Evolutionary conservation across 2,797 vertebrate species (phyloP).

Genomic region (Girardinus metallicus): DNA sequence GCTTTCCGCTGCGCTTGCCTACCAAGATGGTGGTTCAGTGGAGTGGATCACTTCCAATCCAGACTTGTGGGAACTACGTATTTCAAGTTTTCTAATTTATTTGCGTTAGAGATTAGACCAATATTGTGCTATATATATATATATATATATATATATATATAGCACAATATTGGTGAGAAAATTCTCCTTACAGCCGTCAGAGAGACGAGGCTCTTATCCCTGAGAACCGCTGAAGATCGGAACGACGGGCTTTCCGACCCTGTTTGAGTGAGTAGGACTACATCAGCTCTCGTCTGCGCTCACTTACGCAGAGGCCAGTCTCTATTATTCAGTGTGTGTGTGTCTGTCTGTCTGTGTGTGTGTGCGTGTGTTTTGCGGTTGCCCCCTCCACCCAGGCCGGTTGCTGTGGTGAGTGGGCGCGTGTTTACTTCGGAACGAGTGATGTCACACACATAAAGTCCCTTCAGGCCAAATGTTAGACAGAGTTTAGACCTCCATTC

Average conservation of each 20-base stretch:
- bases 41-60: too few species aligned
- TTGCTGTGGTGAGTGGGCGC: constrained; percentile 72
- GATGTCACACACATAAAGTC: constrained; percentile 77
- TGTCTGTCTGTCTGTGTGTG: constrained; percentile 5
- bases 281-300: constrained; percentile 48
- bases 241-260: constrained; percentile 67
- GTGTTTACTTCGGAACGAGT: constrained; percentile 82
- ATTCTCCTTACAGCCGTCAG: constrained; percentile 46
- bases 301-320: constrained; percentile 54
- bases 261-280: constrained; percentile 25
- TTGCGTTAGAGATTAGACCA: too few species aligned
- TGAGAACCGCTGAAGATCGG: constrained; percentile 61
- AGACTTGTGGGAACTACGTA: too few species aligned
- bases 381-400: constrained; percentile 60
- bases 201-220: constrained; percentile 67
- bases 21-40: too few species aligned
- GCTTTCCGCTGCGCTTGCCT: too few species aligned
- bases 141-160: too few species aligned
- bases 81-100: too few species aligned
- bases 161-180: neutral
- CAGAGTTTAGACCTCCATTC: constrained; percentile 62
- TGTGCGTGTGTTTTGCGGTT: constrained; percentile 66
- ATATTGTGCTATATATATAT: too few species aligned
- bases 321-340: constrained; percentile 52
- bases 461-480: constrained; percentile 63